Percentiles rank a stretch among this genome's conserved stretches.
Conservation (phyloP, 2,888 invertebrate genomes). For the Esperia sulphurella region DNA sequence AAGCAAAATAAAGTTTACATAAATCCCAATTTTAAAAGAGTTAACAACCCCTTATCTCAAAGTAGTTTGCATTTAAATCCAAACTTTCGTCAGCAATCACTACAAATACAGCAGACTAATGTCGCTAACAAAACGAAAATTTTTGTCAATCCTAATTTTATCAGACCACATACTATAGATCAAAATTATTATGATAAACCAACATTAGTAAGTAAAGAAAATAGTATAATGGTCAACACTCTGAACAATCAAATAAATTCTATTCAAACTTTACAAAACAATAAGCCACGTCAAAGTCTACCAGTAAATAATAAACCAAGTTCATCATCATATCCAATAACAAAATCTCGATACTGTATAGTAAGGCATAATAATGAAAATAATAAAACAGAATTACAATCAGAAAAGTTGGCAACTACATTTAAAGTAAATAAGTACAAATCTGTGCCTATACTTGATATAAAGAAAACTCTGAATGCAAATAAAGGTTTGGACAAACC, state of each 20-base stretch:
- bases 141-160: slow-evolving; percentile 73
- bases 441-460: slow-evolving; percentile 44
- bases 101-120: slow-evolving; percentile 16
- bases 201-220: background rate
- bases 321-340: background rate
- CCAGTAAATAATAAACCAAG: background rate
- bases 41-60: slow-evolving; percentile 10
- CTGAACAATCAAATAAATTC: background rate
- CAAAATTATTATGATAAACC: background rate
- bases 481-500: slow-evolving; percentile 13
- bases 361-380: slow-evolving; percentile 36
- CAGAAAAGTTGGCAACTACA: slow-evolving; percentile 31
- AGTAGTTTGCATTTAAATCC: slow-evolving; percentile 51
- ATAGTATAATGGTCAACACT: background rate
- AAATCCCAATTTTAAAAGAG: slow-evolving; percentile 63
- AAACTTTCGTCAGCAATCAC: slow-evolving; percentile 38
- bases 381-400: slow-evolving; percentile 10
- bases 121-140: slow-evolving; percentile 42
- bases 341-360: slow-evolving; percentile 49
- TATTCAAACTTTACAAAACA: background rate
- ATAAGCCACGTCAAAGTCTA: background rate
- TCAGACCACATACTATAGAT: slow-evolving; percentile 19
- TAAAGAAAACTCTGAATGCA: slow-evolving; percentile 35
- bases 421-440: slow-evolving; percentile 63
- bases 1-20: slow-evolving; percentile 52